A percentile compares a stretch with the other conserved stretches of the same genome.
Conservation (phyloP, 2,113 vertebrate genomes). For the Pomatorhinus ruficollis region DNA sequence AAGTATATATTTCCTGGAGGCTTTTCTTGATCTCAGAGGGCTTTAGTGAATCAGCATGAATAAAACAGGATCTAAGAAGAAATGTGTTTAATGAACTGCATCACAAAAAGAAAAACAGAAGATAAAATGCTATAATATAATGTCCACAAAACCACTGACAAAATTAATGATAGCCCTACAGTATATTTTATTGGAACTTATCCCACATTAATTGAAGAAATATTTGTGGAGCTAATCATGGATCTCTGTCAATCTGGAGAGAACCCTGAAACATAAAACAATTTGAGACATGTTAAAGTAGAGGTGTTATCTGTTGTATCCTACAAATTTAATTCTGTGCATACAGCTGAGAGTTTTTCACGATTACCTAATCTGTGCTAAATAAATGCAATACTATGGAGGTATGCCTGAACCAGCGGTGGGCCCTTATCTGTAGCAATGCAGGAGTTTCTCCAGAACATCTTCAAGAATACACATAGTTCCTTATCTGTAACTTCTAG, state of each 20-base stretch:
- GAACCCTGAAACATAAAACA: neutral
- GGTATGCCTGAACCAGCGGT: neutral
- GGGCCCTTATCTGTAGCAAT: neutral
- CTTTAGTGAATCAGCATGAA: slow-evolving; percentile 38
- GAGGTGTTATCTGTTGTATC: neutral
- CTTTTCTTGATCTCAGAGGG: slow-evolving; percentile 20
- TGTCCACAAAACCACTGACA: neutral
- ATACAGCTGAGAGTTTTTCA: neutral
- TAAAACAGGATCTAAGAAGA: neutral
- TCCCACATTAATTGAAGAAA: neutral
- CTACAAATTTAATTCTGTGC: neutral
- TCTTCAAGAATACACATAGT: neutral
- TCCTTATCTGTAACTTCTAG: neutral
- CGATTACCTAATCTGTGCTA: rapidly evolving
- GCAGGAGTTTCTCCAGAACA: neutral
- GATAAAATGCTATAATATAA: slow-evolving; percentile 10
- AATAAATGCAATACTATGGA: neutral
- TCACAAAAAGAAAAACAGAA: slow-evolving; percentile 27
- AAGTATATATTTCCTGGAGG: neutral
- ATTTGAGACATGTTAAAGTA: neutral
- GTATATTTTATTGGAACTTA: neutral
- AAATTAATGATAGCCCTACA: neutral
- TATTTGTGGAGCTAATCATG: neutral
- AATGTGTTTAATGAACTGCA: slow-evolving; percentile 32
- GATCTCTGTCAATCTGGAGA: neutral